Percentiles rank a stretch among this genome's conserved stretches.
These are phyloP conservation scores for Hyperopisus bebe DNA, from an alignment of 2,113 vertebrate species.

Conservation along the genomic window DNA sequence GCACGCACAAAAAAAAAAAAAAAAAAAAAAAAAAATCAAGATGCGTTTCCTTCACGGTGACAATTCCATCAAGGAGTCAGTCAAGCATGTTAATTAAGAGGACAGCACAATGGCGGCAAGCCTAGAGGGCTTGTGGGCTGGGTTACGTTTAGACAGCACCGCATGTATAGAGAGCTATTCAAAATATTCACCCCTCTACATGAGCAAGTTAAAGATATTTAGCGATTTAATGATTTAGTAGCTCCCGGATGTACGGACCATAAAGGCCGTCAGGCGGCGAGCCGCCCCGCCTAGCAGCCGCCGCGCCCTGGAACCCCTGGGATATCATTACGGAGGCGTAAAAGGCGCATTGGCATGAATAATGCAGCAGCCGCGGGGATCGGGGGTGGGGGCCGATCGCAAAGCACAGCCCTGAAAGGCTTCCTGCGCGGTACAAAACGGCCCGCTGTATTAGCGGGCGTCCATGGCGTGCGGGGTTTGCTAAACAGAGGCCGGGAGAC, in stretches of 20 bases:
- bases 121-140: background rate
- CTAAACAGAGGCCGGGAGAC: background rate
- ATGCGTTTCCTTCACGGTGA: background rate
- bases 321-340: constrained; percentile 63
- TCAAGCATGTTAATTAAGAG: background rate
- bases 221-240: background rate
- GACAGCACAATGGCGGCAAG: background rate
- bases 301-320: constrained; percentile 42
- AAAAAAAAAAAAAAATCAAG: background rate
- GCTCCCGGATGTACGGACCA: background rate
- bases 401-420: background rate
- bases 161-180: background rate
- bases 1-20: background rate
- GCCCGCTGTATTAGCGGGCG: background rate
- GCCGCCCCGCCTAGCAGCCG: background rate
- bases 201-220: background rate
- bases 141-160: background rate
- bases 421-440: background rate
- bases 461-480: background rate
- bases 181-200: background rate
- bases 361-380: constrained; percentile 46
- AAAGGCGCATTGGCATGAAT: constrained; percentile 51
- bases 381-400: background rate
- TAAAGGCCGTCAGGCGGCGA: background rate
- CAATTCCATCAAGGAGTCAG: background rate